phyloP scores from a whole-genome alignment of 2,113 vertebrate genomes.

The Rousettus leschenaultii region DNA sequence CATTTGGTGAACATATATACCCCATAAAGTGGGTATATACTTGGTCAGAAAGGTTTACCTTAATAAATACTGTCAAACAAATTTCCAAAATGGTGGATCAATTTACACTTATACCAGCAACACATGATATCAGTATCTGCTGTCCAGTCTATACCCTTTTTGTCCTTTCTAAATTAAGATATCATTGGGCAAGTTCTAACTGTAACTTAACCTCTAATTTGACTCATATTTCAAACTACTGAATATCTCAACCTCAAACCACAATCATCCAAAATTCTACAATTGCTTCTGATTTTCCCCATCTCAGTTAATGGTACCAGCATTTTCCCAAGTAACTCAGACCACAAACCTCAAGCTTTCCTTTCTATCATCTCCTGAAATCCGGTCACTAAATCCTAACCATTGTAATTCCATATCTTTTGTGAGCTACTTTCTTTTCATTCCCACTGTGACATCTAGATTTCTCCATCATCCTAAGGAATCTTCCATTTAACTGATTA shows the following conservation, averaged over 20 bases:
- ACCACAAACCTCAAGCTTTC: neutral
- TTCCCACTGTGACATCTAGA: neutral
- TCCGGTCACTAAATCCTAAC: neutral
- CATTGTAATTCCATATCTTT: neutral
- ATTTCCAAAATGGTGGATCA: neutral
- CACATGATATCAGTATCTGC: neutral
- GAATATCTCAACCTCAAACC: neutral
- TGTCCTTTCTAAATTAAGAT: neutral
- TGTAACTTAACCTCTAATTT: neutral
- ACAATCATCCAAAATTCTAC: neutral
- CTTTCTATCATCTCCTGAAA: neutral
- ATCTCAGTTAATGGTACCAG: neutral
- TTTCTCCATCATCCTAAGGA: neutral
- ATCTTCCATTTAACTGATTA: neutral
- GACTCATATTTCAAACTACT: neutral
- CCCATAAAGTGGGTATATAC: neutral
- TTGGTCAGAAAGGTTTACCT: neutral
- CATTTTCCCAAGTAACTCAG: neutral
- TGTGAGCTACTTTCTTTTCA: neutral
- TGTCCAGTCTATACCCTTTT: neutral
- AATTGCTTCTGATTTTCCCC: neutral
- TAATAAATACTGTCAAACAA: neutral
- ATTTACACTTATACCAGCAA: neutral
- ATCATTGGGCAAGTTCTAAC: neutral
- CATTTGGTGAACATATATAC: neutral